phyloP scores from a whole-genome alignment of 2,113 vertebrate genomes.

The Cariama cristata region DNA sequence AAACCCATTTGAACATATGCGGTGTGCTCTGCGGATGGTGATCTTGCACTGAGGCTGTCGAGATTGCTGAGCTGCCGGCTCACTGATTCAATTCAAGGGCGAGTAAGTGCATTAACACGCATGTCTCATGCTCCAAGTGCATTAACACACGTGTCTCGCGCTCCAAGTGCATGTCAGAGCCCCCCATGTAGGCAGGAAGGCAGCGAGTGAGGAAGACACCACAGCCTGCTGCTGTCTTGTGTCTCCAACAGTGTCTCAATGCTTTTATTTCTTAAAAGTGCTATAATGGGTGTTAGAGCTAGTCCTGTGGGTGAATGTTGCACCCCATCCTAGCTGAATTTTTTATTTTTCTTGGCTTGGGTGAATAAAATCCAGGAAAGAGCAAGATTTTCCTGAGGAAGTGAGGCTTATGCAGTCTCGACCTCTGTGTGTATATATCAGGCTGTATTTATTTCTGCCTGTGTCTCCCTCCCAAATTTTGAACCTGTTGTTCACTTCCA shows the following conservation, averaged over 20 bases:
- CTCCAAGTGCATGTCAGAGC: not conserved
- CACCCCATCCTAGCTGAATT: accelerated
- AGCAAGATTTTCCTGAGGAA: not conserved
- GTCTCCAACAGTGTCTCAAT: not conserved
- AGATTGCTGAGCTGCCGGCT: not conserved
- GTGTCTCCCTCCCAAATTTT: not conserved
- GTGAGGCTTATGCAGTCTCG: not conserved
- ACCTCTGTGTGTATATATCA: not conserved
- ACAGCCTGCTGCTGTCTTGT: too few species aligned
- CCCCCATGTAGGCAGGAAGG: not conserved
- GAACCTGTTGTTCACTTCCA: not conserved
- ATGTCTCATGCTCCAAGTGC: not conserved
- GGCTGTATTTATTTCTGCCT: not conserved
- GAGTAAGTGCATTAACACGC: accelerated
- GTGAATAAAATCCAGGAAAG: not conserved
- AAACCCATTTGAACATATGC: accelerated
- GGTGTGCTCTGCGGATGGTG: not conserved
- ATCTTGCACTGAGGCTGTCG: accelerated
- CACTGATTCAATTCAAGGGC: not conserved
- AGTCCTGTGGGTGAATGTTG: not conserved
- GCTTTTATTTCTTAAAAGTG: not conserved
- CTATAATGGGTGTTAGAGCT: not conserved
- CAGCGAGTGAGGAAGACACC: not conserved
- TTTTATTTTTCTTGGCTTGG: not conserved
- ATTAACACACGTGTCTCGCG: accelerated